Conservation (phyloP, 2,888 invertebrate genomes). For the Philonicus albiceps region DNA sequence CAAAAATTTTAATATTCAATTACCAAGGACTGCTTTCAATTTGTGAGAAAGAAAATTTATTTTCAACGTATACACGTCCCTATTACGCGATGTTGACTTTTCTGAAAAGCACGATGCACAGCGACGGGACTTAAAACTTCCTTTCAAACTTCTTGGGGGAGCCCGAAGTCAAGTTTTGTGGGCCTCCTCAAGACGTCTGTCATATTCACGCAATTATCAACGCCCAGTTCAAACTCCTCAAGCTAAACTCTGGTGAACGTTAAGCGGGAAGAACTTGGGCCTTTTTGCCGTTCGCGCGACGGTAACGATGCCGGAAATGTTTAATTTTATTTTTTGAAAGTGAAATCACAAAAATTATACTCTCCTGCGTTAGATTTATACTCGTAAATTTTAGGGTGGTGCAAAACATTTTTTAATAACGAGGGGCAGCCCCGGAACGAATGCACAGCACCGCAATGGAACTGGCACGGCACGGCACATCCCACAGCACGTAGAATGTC, state of each 20-base stretch:
- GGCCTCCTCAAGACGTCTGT: constrained; percentile 11
- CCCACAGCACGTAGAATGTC: not conserved
- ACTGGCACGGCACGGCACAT: not conserved
- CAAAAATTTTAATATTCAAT: constrained; percentile 43
- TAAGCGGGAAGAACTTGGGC: constrained; percentile 12
- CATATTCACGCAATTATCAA: constrained; percentile 35
- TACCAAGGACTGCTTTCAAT: constrained; percentile 37
- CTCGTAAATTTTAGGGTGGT: not conserved
- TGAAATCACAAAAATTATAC: constrained; percentile 23
- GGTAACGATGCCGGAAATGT: not conserved
- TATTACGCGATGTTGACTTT: constrained; percentile 21
- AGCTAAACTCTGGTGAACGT: not conserved
- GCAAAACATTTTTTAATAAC: not conserved
- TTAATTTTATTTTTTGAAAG: constrained; percentile 2
- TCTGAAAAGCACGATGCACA: constrained; percentile 16
- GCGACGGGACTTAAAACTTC: constrained; percentile 1
- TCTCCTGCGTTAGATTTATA: constrained; percentile 26
- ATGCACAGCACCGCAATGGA: not conserved
- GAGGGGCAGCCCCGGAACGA: not conserved
- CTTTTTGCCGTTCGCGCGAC: not conserved
- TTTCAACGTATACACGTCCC: constrained; percentile 8
- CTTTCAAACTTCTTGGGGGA: constrained; percentile 1
- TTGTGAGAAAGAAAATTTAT: constrained; percentile 36
- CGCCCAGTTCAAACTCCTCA: constrained; percentile 8
- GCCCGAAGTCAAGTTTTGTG: not conserved